Evolutionary conservation across 2,113 vertebrate species (phyloP).

Genomic region (Otolemur garnettii): DNA sequence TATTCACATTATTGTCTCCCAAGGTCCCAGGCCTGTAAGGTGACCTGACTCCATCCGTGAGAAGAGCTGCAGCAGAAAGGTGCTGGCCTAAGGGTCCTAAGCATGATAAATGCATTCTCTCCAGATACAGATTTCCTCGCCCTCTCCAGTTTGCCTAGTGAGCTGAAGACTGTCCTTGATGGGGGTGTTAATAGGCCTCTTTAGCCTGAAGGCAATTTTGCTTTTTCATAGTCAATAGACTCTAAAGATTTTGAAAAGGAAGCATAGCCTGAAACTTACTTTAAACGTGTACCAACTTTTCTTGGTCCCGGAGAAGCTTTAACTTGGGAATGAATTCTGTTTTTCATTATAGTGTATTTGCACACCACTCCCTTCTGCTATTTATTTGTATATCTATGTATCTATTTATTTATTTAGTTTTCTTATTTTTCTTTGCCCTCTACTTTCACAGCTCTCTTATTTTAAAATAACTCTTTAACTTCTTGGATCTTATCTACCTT

Average conservation of each 20-base stretch:
- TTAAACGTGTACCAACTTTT: slow-evolving; percentile 5
- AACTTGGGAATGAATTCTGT: neutral
- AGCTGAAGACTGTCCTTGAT: slow-evolving; percentile 37
- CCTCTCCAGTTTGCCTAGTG: slow-evolving; percentile 15
- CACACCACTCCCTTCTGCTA: neutral
- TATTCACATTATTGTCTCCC: neutral
- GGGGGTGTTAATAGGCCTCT: slow-evolving; percentile 58
- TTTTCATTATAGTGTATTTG: neutral
- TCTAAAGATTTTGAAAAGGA: slow-evolving; percentile 55
- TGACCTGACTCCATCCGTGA: slow-evolving; percentile 5
- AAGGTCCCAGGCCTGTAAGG: neutral
- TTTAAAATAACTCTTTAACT: neutral
- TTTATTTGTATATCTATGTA: neutral
- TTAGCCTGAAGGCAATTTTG: slow-evolving; percentile 66
- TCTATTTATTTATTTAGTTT: neutral
- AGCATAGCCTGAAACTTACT: slow-evolving; percentile 54
- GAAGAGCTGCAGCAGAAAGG: slow-evolving; percentile 1
- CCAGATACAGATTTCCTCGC: neutral
- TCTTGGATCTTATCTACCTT: neutral
- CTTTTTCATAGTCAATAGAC: slow-evolving; percentile 71
- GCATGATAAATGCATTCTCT: slow-evolving; percentile 64
- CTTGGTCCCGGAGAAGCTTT: neutral
- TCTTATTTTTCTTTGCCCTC: neutral
- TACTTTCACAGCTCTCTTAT: neutral
- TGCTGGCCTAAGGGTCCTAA: slow-evolving; percentile 57